phyloP scores from a whole-genome alignment of 2,888 invertebrate species.

The Ecliptopera silaceata region DNA sequence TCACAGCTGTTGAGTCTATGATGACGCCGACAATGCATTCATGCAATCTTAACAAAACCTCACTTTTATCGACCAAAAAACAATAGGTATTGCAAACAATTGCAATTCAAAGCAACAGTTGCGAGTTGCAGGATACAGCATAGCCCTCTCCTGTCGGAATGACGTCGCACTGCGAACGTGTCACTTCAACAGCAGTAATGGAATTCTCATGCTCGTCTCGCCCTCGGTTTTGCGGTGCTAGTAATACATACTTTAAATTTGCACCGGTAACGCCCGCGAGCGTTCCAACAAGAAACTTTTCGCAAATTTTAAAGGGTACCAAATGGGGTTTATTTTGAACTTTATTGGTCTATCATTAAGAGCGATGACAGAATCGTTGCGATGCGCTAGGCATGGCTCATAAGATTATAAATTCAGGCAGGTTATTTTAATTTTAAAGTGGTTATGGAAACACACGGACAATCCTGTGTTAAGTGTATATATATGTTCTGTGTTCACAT shows the following conservation, averaged over 20 bases:
- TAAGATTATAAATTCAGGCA: conserved; percentile 26
- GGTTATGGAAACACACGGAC: neutral
- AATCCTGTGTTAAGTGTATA: conserved; percentile 3
- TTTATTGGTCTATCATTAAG: conserved; percentile 47
- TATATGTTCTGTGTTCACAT: neutral
- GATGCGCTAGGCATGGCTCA: conserved; percentile 31
- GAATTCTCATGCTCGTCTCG: conserved; percentile 77
- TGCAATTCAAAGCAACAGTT: neutral
- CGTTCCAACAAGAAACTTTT: conserved; percentile 68
- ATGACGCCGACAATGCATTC: no score
- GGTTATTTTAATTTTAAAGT: conserved; percentile 8
- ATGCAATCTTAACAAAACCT: no score
- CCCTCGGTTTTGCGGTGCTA: conserved; percentile 69
- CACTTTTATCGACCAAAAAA: no score
- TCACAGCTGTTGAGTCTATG: no score
- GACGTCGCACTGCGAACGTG: conserved; percentile 54
- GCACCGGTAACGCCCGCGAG: conserved; percentile 74
- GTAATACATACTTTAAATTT: conserved; percentile 80
- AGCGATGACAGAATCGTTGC: conserved; percentile 24
- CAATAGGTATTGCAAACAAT: neutral
- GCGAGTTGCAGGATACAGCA: conserved; percentile 22
- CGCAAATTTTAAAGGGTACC: conserved; percentile 65
- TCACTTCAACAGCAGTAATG: conserved; percentile 74
- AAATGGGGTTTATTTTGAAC: conserved; percentile 67
- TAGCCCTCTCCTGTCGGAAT: conserved; percentile 31